These are phyloP conservation scores for Staurois parvus DNA, from an alignment of 2,797 vertebrate species.

Conservation along the genomic window DNA sequence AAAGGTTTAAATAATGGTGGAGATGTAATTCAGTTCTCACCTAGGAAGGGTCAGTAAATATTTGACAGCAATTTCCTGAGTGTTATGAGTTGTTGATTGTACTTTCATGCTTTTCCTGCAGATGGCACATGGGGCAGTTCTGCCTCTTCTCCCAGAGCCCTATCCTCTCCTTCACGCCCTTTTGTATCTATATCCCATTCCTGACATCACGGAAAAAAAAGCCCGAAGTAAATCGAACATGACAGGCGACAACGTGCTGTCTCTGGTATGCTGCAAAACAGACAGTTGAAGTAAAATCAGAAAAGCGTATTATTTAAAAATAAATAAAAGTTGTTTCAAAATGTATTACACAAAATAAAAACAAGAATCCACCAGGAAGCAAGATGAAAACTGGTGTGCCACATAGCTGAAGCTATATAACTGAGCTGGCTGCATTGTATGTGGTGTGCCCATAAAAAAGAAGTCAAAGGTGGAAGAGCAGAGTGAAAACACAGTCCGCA, in stretches of 20 bases:
- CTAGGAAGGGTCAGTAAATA: too few relatives aligned
- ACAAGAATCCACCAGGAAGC: too few relatives aligned
- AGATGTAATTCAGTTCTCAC: too few relatives aligned
- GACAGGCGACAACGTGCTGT: not conserved
- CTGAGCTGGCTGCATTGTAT: not conserved
- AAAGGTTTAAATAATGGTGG: too few relatives aligned
- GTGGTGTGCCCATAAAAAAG: not conserved
- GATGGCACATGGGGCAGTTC: slow-evolving; percentile 42
- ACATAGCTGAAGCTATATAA: too few relatives aligned
- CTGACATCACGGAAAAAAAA: slow-evolving; percentile 55
- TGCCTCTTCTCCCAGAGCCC: not conserved
- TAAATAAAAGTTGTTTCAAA: not conserved
- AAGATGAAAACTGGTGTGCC: not conserved
- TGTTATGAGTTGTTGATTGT: not conserved
- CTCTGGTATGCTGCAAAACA: not conserved
- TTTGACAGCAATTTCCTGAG: too few relatives aligned
- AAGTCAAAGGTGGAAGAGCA: not conserved
- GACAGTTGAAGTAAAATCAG: not conserved
- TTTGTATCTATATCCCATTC: slow-evolving; percentile 12
- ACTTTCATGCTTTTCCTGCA: slow-evolving; percentile 12
- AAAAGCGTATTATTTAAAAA: not conserved
- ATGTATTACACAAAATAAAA: not conserved
- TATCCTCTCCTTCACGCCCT: not conserved
- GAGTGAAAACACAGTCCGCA: not conserved
- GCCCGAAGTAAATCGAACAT: slow-evolving; percentile 26